These are phyloP conservation scores for Chloebia gouldiae DNA, from an alignment of 2,113 vertebrate genomes.

Conservation along the genomic window DNA sequence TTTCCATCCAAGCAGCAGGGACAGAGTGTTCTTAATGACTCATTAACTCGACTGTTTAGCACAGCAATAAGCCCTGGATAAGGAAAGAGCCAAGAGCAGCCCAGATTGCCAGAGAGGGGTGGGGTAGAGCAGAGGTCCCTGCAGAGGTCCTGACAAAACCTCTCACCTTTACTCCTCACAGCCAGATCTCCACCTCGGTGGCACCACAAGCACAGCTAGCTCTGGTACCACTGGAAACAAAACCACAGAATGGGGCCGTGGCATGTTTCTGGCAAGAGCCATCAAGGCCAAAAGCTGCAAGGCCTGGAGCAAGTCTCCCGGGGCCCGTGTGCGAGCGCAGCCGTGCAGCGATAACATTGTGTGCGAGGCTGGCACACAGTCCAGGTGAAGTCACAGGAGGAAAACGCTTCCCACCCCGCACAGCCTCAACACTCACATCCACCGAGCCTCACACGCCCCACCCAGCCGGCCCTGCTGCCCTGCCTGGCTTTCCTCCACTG, in stretches of 20 bases:
- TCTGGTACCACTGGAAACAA: not conserved
- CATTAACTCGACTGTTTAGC: not conserved
- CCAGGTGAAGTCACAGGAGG: slow-evolving; percentile 54
- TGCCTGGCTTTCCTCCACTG: not conserved
- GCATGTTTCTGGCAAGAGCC: not conserved
- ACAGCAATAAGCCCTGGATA: not conserved
- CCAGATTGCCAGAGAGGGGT: not conserved
- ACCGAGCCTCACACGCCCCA: not conserved
- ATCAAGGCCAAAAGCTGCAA: not conserved
- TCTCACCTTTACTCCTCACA: not conserved
- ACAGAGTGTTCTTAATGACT: not conserved
- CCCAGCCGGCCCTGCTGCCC: not conserved
- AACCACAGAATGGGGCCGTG: not conserved
- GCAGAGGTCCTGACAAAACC: not conserved
- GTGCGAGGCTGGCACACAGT: slow-evolving; percentile 8
- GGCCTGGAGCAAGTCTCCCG: not conserved
- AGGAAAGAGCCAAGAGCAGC: not conserved
- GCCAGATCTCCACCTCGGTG: not conserved
- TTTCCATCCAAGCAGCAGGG: not conserved
- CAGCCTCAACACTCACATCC: not conserved
- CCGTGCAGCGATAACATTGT: slow-evolving; percentile 62
- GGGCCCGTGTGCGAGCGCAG: not conserved
- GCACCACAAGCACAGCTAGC: not conserved
- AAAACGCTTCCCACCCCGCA: slow-evolving; percentile 29
- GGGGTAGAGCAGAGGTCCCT: not conserved